Evolutionary conservation across 1,140 invertebrate genomes (phyloP).

Genomic region (Venustaconcha ellipsiformis): DNA sequence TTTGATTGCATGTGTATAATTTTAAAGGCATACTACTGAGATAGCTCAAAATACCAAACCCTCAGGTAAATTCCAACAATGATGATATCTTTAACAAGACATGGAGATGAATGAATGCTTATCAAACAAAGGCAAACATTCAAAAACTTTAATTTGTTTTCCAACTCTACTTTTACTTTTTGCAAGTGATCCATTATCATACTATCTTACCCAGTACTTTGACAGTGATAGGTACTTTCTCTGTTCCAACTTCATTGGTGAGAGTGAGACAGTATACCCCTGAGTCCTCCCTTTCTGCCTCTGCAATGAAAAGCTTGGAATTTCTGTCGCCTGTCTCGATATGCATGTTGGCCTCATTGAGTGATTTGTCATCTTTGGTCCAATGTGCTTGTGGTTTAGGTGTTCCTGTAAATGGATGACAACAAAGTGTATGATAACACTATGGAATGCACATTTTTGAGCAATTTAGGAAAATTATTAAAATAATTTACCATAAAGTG

Average conservation of each 20-base stretch:
- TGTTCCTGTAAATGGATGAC: conserved; percentile 46
- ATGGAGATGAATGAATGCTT: too few species aligned
- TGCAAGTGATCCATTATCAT: too few species aligned
- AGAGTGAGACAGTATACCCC: conserved; percentile 91
- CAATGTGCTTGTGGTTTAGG: conserved; percentile 65
- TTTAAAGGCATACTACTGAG: too few species aligned
- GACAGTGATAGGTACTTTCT: conserved; percentile 90
- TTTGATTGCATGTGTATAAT: too few species aligned
- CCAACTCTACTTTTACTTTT: too few species aligned
- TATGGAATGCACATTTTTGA: not conserved
- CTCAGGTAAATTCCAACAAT: too few species aligned
- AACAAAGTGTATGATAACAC: not conserved
- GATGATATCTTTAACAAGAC: too few species aligned
- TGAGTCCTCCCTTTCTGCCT: conserved; percentile 87
- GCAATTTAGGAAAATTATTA: not conserved
- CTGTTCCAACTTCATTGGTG: conserved; percentile 90
- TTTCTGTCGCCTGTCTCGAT: conserved; percentile 49
- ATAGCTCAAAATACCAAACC: too few species aligned
- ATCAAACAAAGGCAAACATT: too few species aligned
- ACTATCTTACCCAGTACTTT: conserved; percentile 83
- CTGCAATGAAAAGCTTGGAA: conserved; percentile 66
- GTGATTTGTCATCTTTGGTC: conserved; percentile 72
- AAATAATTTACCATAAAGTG: too few species aligned
- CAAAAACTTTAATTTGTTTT: too few species aligned
- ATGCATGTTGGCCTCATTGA: conserved; percentile 56